These are phyloP conservation scores for Amphiprion percula DNA, from an alignment of 2,113 vertebrate genomes.

Conservation along the genomic window DNA sequence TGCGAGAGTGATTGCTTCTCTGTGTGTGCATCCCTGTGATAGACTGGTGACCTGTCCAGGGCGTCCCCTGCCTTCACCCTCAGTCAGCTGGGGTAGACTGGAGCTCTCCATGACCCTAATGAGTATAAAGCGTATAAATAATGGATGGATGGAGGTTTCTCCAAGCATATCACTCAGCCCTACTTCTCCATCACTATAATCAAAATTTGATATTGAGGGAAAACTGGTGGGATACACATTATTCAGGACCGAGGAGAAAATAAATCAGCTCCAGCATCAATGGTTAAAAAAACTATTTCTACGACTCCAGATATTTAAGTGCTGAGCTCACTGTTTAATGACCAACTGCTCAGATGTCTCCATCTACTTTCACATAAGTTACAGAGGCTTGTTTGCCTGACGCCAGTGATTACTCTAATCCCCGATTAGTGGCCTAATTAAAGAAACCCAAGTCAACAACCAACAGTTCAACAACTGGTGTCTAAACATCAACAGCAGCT, in stretches of 20 bases:
- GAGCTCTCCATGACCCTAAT: no score
- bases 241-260: neutral
- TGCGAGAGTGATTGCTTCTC: no score
- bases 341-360: constrained; percentile 7
- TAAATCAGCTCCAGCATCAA: neutral
- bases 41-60: no score
- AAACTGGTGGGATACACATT: neutral
- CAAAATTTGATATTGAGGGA: neutral
- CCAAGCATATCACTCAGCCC: no score
- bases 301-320: neutral
- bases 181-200: neutral
- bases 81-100: no score
- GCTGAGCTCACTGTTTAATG: neutral
- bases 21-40: no score
- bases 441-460: constrained; percentile 6
- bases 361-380: constrained; percentile 17
- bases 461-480: constrained; percentile 2
- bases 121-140: no score
- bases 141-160: no score
- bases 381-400: constrained; percentile 10
- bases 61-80: no score
- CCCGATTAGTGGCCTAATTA: constrained; percentile 33
- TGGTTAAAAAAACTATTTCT: constrained; percentile 1
- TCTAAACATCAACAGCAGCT: neutral
- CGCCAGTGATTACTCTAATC: constrained; percentile 14